Percentiles rank a stretch among this genome's conserved stretches.
phyloP scores from a whole-genome alignment of 2,113 vertebrate genomes.

The Anser cygnoides region DNA sequence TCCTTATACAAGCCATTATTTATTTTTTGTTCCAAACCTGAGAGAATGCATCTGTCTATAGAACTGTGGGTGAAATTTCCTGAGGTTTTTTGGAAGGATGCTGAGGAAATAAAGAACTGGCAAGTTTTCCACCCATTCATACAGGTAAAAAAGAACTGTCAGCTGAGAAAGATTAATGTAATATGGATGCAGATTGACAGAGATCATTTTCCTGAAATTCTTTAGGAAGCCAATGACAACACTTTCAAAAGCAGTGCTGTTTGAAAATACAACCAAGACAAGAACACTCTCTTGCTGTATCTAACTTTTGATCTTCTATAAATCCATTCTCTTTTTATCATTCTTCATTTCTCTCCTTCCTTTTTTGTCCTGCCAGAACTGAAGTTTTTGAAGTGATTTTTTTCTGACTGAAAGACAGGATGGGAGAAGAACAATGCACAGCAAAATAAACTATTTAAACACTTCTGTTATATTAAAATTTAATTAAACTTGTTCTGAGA shows the following conservation, averaged over 20 bases:
- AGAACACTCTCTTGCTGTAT: background rate
- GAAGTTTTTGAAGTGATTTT: background rate
- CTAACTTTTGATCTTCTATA: background rate
- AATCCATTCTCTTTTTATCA: background rate
- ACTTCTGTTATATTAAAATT: background rate
- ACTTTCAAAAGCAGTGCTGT: background rate
- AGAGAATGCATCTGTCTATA: background rate
- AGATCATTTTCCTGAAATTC: background rate
- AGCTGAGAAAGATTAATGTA: background rate
- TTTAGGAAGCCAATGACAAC: background rate
- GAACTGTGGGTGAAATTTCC: background rate
- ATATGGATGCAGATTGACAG: background rate
- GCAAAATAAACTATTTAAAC: background rate
- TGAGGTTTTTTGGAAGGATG: background rate
- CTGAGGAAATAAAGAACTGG: background rate
- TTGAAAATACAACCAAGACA: background rate
- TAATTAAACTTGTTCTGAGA: background rate
- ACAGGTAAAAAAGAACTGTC: background rate
- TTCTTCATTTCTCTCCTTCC: background rate
- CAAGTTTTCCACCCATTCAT: background rate
- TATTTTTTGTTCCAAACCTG: background rate
- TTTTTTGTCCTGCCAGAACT: background rate
- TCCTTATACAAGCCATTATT: fast-evolving
- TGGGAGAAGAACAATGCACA: background rate
- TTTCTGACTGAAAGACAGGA: background rate